A percentile compares a stretch with the other conserved stretches of the same genome.
Conservation (phyloP, 2,888 invertebrate species). For the Tiliacea citrago region DNA sequence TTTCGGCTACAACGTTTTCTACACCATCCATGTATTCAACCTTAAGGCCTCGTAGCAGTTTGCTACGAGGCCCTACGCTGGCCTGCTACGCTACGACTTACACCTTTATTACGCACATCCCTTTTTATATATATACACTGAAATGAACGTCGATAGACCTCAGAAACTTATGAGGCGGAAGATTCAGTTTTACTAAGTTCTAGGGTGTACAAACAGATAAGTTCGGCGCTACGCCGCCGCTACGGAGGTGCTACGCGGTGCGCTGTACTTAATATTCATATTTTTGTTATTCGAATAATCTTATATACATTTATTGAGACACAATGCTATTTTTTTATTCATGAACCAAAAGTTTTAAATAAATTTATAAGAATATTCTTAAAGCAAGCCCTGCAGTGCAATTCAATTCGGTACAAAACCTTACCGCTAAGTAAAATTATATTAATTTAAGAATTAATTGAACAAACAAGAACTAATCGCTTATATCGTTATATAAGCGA, state of each 20-base stretch:
- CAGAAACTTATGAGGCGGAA: neutral
- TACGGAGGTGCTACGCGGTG: constrained; percentile 49
- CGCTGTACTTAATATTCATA: neutral
- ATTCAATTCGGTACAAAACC: neutral
- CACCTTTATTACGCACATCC: neutral
- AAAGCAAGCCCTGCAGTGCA: neutral
- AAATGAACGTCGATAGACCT: neutral
- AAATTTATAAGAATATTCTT: neutral
- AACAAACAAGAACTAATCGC: no score
- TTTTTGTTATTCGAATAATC: neutral
- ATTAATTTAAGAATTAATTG: no score
- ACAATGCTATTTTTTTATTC: no score
- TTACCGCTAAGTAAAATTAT: neutral
- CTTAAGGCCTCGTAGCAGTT: neutral
- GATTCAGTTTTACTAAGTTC: neutral
- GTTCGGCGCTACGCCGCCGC: constrained; percentile 42
- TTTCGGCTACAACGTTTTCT: neutral
- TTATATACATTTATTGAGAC: neutral
- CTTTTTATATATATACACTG: neutral
- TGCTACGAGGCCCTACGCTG: neutral
- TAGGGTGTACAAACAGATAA: neutral
- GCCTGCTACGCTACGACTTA: neutral
- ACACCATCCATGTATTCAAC: neutral
- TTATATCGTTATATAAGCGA: no score
- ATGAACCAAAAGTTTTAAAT: neutral